Conservation (phyloP, 2,113 vertebrate species). For the Physeter macrocephalus region DNA sequence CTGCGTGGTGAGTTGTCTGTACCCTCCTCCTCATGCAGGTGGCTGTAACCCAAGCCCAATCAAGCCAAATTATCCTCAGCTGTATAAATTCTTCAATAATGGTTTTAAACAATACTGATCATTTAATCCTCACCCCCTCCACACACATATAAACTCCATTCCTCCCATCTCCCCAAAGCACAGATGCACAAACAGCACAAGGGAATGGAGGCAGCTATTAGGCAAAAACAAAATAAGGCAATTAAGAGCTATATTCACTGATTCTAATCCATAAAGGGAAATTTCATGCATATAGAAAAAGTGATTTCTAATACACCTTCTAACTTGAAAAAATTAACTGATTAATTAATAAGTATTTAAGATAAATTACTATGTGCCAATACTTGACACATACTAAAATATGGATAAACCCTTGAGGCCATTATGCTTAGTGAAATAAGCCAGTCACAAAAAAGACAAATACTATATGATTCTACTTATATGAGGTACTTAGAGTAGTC, state of each 20-base stretch:
- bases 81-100: background rate
- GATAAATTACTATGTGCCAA: background rate
- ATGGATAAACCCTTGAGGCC: background rate
- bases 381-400: background rate
- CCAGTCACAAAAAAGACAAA: background rate
- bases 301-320: background rate
- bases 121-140: background rate
- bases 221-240: constrained; percentile 3
- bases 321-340: constrained; percentile 4
- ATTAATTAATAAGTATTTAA: background rate
- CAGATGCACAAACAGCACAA: background rate
- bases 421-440: background rate
- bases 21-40: background rate
- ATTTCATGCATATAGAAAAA: background rate
- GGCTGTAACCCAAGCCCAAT: background rate
- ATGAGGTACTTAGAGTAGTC: background rate
- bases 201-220: background rate
- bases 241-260: constrained; percentile 15
- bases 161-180: background rate
- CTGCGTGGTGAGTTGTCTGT: background rate
- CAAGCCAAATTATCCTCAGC: background rate
- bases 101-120: constrained; percentile 6
- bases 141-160: background rate
- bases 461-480: background rate
- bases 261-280: background rate